Evolutionary conservation across 2,888 invertebrate species (phyloP).

Genomic region (Aspidiotus rigidus): DNA sequence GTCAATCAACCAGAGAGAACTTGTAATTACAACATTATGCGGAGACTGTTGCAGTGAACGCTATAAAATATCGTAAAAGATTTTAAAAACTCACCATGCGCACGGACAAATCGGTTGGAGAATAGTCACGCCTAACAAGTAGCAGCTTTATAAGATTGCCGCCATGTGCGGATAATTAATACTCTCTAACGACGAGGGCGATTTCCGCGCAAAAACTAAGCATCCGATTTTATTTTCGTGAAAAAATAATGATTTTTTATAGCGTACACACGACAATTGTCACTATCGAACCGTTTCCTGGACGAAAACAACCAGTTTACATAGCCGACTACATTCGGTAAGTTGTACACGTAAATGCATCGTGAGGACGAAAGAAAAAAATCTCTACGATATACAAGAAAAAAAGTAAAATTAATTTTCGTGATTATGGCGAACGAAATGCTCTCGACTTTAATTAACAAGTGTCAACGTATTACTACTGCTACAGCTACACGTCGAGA

Average conservation of each 20-base stretch:
- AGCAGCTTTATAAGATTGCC: neutral
- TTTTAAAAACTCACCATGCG: neutral
- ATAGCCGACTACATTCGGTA: slow-evolving; percentile 4
- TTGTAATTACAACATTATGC: too few species aligned
- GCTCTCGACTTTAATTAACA: slow-evolving; percentile 16
- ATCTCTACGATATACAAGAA: neutral
- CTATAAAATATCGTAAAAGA: neutral
- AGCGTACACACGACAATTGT: too few species aligned
- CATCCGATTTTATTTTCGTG: too few species aligned
- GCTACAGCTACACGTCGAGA: slow-evolving; percentile 6
- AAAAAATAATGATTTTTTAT: too few species aligned
- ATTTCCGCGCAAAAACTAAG: too few species aligned
- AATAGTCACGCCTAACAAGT: neutral
- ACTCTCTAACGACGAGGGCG: neutral
- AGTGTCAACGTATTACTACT: slow-evolving; percentile 15
- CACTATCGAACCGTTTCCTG: slow-evolving; percentile 14
- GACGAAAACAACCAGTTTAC: slow-evolving; percentile 5
- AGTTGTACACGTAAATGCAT: slow-evolving; percentile 10
- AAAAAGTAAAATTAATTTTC: slow-evolving; percentile 12
- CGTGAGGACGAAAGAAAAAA: slow-evolving; percentile 3
- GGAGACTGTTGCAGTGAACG: too few species aligned
- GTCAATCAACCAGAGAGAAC: too few species aligned
- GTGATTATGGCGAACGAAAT: slow-evolving; percentile 3
- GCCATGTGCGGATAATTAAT: neutral
- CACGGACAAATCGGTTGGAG: neutral